These are phyloP conservation scores for Notocelia uddmanniana DNA, from an alignment of 2,888 invertebrate species.

Conservation along the genomic window DNA sequence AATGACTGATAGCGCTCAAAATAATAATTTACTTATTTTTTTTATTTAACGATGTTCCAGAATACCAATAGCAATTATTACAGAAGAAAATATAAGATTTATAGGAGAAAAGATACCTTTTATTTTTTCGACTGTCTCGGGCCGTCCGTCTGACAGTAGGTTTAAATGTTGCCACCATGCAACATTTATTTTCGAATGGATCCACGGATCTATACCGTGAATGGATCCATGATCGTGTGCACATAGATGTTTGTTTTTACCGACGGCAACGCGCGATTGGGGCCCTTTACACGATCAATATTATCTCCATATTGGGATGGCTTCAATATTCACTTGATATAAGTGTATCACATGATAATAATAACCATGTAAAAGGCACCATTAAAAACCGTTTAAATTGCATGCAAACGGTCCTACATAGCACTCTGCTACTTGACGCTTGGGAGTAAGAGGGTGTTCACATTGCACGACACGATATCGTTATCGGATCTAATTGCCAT, in stretches of 20 bases:
- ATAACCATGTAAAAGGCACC: no score
- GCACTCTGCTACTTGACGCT: no score
- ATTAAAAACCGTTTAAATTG: neutral
- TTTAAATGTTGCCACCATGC: conserved; percentile 39
- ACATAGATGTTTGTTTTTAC: no score
- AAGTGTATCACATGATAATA: no score
- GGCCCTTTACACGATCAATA: no score
- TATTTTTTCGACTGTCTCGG: conserved; percentile 54
- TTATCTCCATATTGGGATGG: no score
- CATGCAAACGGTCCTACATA: neutral
- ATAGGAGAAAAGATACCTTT: conserved; percentile 58
- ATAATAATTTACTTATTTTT: neutral
- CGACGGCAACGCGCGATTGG: neutral
- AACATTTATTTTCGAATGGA: neutral
- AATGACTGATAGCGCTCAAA: neutral
- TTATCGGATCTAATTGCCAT: no score
- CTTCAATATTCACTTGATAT: no score
- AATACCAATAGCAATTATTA: conserved; percentile 29
- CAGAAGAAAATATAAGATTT: conserved; percentile 3
- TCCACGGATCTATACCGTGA: no score
- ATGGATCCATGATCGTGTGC: no score
- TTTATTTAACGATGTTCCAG: neutral
- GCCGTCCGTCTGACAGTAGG: conserved; percentile 57
- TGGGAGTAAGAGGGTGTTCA: no score
- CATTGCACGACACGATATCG: no score